Evolutionary conservation across 1,140 invertebrate genomes (phyloP).

Genomic region (Sinonovacula constricta): DNA sequence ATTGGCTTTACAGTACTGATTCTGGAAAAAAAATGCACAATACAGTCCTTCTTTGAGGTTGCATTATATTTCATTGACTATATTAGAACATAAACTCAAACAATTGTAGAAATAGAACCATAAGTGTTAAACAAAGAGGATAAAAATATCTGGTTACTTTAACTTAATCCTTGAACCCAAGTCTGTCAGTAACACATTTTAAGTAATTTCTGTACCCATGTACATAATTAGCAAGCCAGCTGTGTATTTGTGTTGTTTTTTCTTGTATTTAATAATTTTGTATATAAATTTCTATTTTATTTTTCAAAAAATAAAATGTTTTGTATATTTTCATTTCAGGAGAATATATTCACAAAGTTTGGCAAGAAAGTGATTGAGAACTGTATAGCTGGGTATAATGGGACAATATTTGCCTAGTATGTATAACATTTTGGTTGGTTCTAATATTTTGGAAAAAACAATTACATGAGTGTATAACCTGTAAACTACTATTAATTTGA

Average conservation of each 20-base stretch:
- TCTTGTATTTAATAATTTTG: background rate
- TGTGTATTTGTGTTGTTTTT: background rate
- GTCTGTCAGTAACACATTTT: no score
- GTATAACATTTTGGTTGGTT: constrained; percentile 56
- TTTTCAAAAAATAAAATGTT: background rate
- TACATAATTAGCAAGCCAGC: background rate
- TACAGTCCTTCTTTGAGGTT: no score
- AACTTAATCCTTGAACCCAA: no score
- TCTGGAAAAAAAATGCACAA: no score
- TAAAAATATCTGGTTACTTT: no score
- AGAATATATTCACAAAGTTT: constrained; percentile 73
- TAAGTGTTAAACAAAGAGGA: no score
- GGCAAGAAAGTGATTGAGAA: constrained; percentile 77
- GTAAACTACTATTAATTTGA: background rate
- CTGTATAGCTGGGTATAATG: constrained; percentile 78
- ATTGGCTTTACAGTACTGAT: no score
- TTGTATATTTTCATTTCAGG: constrained; percentile 66
- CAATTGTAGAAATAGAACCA: no score
- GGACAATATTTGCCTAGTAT: constrained; percentile 80
- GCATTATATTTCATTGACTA: no score
- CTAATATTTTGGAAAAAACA: background rate
- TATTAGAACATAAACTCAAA: no score
- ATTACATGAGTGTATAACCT: background rate
- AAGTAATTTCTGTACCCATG: no score
- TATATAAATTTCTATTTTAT: background rate